Percentiles rank a stretch among this genome's conserved stretches.
Conservation (phyloP, 2,113 vertebrate species). For the Lipotes vexillifer region DNA sequence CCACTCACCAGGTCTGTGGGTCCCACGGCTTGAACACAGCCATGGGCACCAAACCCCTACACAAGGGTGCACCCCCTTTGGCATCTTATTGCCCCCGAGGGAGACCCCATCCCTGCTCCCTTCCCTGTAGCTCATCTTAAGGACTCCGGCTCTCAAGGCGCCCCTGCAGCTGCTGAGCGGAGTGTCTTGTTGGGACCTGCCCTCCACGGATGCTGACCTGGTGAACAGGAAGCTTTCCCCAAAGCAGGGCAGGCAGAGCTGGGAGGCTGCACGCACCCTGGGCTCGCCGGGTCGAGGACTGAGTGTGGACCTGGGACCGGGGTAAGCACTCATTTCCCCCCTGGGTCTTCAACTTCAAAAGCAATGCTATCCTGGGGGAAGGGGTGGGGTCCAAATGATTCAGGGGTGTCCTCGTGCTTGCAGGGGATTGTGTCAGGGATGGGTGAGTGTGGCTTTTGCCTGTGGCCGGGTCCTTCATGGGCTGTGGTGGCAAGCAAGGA, state of each 20-base stretch:
- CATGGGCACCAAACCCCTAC: background rate
- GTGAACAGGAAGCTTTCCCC: constrained; percentile 41
- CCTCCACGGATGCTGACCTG: constrained; percentile 45
- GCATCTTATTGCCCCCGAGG: background rate
- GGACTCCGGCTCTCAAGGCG: background rate
- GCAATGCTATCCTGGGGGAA: background rate
- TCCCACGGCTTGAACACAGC: background rate
- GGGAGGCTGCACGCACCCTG: background rate
- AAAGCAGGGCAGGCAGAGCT: background rate
- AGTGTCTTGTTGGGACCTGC: constrained; percentile 60
- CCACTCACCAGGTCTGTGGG: background rate
- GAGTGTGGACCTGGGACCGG: background rate
- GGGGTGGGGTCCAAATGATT: background rate
- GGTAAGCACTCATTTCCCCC: constrained; percentile 2
- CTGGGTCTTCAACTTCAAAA: background rate
- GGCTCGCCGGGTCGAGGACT: background rate
- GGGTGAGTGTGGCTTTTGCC: background rate
- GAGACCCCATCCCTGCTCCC: background rate
- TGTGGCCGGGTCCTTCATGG: background rate
- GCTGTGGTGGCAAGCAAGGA: background rate
- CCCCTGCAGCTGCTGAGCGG: background rate
- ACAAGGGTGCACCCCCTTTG: background rate
- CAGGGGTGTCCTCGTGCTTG: background rate
- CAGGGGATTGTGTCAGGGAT: background rate
- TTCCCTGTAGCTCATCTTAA: background rate